These are phyloP conservation scores for Cataglyphis rosenhaueri DNA, from an alignment of 2,888 invertebrate genomes.

Conservation along the genomic window DNA sequence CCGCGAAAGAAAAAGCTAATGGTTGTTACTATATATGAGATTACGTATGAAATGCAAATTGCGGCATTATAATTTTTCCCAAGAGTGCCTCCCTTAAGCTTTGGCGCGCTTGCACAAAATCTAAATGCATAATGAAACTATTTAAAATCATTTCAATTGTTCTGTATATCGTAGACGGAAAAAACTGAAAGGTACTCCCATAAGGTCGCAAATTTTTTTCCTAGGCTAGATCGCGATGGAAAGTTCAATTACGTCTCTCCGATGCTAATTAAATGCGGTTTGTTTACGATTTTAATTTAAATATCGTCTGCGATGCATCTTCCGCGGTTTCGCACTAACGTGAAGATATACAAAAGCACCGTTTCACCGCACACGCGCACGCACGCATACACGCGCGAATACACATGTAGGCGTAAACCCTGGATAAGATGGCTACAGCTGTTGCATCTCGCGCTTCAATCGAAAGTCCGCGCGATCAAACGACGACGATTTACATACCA, in stretches of 20 bases:
- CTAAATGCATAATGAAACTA: slow-evolving; percentile 18
- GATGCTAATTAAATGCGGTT: not conserved
- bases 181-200: not conserved
- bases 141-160: slow-evolving; percentile 36
- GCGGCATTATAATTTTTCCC: slow-evolving; percentile 33
- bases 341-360: slow-evolving; percentile 1
- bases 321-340: slow-evolving; percentile 29
- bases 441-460: slow-evolving; percentile 38
- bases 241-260: not conserved
- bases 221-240: not conserved
- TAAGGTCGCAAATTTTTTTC: not conserved
- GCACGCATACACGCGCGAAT: slow-evolving; percentile 41
- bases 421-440: slow-evolving; percentile 70
- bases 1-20: slow-evolving; percentile 48
- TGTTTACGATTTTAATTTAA: not conserved
- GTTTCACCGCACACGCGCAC: slow-evolving; percentile 43
- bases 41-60: slow-evolving; percentile 60
- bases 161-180: not conserved
- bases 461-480: not conserved
- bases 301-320: slow-evolving; percentile 7
- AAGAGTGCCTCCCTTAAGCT: slow-evolving; percentile 8
- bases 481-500: slow-evolving; percentile 65
- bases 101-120: slow-evolving; percentile 35
- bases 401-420: slow-evolving; percentile 59
- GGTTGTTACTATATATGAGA: slow-evolving; percentile 43